Base-by-base conservation (phyloP, 1,140 invertebrate species). In the Lepidurus apus region DNA sequence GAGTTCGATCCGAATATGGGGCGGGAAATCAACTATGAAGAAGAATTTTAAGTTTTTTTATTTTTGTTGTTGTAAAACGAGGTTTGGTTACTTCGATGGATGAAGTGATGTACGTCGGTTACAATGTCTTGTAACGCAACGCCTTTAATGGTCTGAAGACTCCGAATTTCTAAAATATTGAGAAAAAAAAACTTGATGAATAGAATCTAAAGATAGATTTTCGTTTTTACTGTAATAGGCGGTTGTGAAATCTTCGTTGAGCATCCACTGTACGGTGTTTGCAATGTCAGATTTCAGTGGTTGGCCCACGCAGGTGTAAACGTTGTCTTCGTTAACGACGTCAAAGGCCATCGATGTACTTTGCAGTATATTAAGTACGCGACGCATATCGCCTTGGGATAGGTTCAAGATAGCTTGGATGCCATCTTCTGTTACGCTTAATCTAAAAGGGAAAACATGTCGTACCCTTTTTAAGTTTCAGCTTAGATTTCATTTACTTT, bases 351-450 rank as follows among this genome's bases (percentile, higher is more conserved):
- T 87, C 75, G 91, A 91, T 79, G 96, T 94, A 86, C 95, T 96
- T 88, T 99, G 94, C 42, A 99, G 87, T 76, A 98, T 93, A 87
- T 99, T 99, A 4, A 99, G 84, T 11, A 98, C 94, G 86, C 94
- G 95, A 82, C 98, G 89, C 98, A 99, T 99, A 86, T 99, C 98
- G n/a, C 98, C 98, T 80, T 91, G 91, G 3, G 95, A 93, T 3
- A 99, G 87, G 9, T 92, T 92, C 73, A 99, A 87, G 1, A 99
- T 84, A 1, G 98, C 97, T 81, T 96, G 89, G 84, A 94, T 93
- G 1, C 97, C 98, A 88, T 95, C 93, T 78, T 95, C 91, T 0
- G 91, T 91, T n/a, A 96, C 91, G 78, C 90, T 91, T 11, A 98
- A 87, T 26, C 95, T 97, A 81, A 1, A 86, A 86, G 79, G 79